phyloP scores from a whole-genome alignment of 2,888 invertebrate species.

The Hydropsyche betteni region DNA sequence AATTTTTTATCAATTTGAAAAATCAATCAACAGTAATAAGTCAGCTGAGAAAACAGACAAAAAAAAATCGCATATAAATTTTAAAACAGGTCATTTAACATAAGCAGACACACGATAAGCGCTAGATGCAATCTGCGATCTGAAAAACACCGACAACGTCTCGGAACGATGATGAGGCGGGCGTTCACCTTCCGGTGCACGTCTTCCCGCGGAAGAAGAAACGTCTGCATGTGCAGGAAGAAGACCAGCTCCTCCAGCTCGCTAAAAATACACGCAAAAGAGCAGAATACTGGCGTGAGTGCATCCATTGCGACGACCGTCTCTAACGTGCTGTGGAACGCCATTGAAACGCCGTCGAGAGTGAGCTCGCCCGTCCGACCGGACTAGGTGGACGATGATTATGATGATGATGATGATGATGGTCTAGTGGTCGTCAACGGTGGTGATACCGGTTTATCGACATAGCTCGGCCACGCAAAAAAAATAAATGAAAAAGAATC shows the following conservation, averaged over 20 bases:
- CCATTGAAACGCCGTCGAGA: too few species aligned
- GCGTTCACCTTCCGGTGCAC: conserved; percentile 31
- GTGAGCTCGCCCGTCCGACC: too few species aligned
- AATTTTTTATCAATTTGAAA: too few species aligned
- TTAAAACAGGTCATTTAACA: too few species aligned
- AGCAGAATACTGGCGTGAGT: neutral
- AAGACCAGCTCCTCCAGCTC: neutral
- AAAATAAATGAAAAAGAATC: neutral
- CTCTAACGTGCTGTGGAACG: too few species aligned
- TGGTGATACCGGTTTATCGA: conserved; percentile 29
- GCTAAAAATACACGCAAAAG: neutral
- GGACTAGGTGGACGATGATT: too few species aligned
- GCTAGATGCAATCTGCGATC: neutral
- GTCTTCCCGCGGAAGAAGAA: conserved; percentile 25
- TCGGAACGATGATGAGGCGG: conserved; percentile 13
- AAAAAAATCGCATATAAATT: neutral
- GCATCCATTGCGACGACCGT: neutral
- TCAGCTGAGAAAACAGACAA: neutral
- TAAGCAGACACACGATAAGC: too few species aligned
- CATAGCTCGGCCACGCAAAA: conserved; percentile 12
- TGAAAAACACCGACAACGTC: conserved; percentile 11
- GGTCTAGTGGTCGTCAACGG: too few species aligned
- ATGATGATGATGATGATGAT: too few species aligned
- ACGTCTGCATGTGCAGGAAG: conserved; percentile 8
- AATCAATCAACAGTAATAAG: too few species aligned